A percentile compares a stretch with the other conserved stretches of the same genome.
phyloP scores from a whole-genome alignment of 2,888 invertebrate genomes.

The Pandemis cinnamomeana region DNA sequence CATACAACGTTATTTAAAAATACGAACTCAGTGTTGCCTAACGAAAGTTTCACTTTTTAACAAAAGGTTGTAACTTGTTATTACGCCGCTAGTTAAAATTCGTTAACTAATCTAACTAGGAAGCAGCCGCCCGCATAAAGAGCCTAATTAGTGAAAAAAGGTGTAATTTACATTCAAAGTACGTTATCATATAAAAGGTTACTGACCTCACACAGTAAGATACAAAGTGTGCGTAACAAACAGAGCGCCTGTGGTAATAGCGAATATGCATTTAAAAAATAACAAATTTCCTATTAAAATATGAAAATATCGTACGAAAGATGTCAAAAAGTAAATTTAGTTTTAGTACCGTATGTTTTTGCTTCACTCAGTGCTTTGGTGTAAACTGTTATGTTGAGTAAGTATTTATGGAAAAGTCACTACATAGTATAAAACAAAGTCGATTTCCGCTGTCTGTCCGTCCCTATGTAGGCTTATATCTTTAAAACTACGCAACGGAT shows the following conservation, averaged over 20 bases:
- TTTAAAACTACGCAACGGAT: no score
- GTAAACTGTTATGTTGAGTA: no score
- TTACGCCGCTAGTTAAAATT: neutral
- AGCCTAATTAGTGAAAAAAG: conserved; percentile 19
- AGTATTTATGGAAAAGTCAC: no score
- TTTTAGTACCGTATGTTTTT: no score
- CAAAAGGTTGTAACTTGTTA: neutral
- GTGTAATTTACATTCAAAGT: conserved; percentile 9
- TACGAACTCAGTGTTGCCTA: neutral
- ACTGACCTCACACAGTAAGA: neutral
- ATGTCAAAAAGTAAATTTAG: no score
- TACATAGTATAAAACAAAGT: no score
- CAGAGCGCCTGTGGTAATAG: neutral
- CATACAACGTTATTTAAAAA: neutral
- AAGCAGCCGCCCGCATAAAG: conserved; percentile 12
- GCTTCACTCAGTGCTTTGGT: no score
- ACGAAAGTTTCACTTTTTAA: neutral
- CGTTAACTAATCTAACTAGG: neutral
- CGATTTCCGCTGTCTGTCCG: no score
- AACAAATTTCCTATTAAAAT: no score
- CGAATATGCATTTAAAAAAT: no score
- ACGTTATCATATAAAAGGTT: conserved; percentile 11
- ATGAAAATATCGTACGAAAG: no score
- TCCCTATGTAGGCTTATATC: no score
- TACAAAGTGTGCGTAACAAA: neutral